Evolutionary conservation across 2,797 vertebrate species (phyloP).

Genomic region (Philypnodon macrostomus): DNA sequence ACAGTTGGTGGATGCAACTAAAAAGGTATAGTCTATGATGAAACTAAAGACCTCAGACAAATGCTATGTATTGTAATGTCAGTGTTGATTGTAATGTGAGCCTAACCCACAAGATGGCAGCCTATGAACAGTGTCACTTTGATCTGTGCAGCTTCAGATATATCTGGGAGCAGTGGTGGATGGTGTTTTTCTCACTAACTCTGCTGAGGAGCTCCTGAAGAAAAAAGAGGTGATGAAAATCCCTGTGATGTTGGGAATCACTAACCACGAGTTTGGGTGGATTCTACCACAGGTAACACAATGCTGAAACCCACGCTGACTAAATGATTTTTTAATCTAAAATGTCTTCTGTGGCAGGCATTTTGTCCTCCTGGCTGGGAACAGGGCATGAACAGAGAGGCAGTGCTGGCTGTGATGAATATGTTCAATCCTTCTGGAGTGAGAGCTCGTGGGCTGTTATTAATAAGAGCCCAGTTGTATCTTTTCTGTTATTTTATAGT

Average conservation of each 20-base stretch:
- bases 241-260: conserved; percentile 78
- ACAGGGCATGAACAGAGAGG: conserved; percentile 63
- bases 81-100: neutral
- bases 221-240: conserved; percentile 68
- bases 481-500: neutral
- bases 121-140: neutral
- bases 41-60: no score
- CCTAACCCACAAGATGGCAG: conserved; percentile 41
- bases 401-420: conserved; percentile 55
- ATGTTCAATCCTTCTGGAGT: conserved; percentile 65
- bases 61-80: no score
- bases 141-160: conserved; percentile 49
- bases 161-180: conserved; percentile 69
- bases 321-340: neutral
- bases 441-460: conserved; percentile 25
- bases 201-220: conserved; percentile 68
- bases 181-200: conserved; percentile 66
- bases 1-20: conserved; percentile 53
- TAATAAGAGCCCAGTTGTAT: neutral
- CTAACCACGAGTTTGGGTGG: conserved; percentile 84
- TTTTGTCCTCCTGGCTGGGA: conserved; percentile 66
- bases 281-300: conserved; percentile 71
- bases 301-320: neutral
- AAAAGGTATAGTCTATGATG: conserved; percentile 63
- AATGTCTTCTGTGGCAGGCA: conserved; percentile 40